Evolutionary conservation across 2,113 vertebrate genomes (phyloP), one percentile per base, ranked within the genome.

Genomic region (Ailuropoda melanoleuca): DNA sequence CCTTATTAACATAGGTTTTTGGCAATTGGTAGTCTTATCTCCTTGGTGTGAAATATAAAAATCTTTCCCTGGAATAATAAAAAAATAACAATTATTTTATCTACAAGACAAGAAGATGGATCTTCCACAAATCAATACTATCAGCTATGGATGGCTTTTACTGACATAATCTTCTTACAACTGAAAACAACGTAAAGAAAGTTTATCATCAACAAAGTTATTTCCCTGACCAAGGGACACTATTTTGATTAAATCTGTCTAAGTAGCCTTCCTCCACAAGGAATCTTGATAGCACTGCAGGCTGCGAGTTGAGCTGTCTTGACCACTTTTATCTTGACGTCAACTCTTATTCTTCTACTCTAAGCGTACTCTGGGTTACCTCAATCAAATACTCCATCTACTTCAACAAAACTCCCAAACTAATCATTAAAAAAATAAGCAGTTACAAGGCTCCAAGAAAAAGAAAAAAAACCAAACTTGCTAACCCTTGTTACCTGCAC

Each of bases 361-460:
- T 24, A 46, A 62, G 34, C 34, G 1, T 39, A 90, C 74, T 62
- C 39, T 82, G 70, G 86, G 21, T 92, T 17, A 83, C 48, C 58
- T 93, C 21, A 96, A 96, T 93, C 18, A 95, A 97, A 58, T 66
- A 96, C 46, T 88, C 37, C 56, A 95, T 60, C 4, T 58, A 90
- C 53, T 90, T 94, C 37, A 84, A 93, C 7, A 96, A 90, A 93
- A 90, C 29, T 50, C 34, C 37, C 29, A 78, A 93, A 87, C 19
- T 78, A 87, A 4, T 82, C 62, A 96, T 37, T 68, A 68, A 96
- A 93, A 93, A 93, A 86, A 83, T 48, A 92, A 43, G 50, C 24
- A 62, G 24, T 53, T 53, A 89, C 0, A 92, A 89, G 70, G 48
- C 3, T 39, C 24, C 18, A 75, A 66, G n/a, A 50, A 93, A 88